These are phyloP conservation scores for Circaetus cinerascens DNA, from an alignment of 2,113 vertebrate species.

Conservation along the genomic window DNA sequence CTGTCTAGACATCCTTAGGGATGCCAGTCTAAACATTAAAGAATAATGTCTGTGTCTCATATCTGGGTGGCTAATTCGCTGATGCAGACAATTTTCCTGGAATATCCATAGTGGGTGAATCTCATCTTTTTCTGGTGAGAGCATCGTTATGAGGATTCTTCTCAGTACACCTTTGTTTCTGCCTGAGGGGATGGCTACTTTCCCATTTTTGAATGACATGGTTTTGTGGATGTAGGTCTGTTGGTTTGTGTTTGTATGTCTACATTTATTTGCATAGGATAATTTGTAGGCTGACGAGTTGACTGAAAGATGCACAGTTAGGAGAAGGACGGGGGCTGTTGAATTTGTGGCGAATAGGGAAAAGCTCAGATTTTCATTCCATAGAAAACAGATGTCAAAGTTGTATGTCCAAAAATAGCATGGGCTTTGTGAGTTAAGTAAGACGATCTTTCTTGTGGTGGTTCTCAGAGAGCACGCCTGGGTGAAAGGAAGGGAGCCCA, in stretches of 20 bases:
- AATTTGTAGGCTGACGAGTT: not conserved
- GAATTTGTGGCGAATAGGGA: not conserved
- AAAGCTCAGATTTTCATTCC: not conserved
- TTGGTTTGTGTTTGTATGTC: not conserved
- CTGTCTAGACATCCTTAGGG: not conserved
- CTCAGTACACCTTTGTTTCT: not conserved
- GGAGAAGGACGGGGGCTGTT: not conserved
- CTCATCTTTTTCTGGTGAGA: not conserved
- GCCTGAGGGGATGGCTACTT: not conserved
- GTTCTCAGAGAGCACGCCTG: not conserved
- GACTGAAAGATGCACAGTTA: not conserved
- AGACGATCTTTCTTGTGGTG: not conserved
- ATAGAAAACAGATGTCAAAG: not conserved
- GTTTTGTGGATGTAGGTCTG: not conserved
- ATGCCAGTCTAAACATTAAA: constrained; percentile 3
- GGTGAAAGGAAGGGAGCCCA: not conserved
- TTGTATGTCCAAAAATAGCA: not conserved
- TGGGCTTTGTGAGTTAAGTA: not conserved
- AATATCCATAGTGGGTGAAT: not conserved
- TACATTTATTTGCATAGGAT: not conserved
- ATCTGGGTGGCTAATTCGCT: not conserved
- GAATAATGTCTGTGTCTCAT: not conserved
- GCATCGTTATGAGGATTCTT: not conserved
- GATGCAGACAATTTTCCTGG: not conserved
- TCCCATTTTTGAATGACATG: not conserved